Base-by-base conservation (phyloP, 2,888 invertebrate genomes). In the Syrphus vitripennis region DNA sequence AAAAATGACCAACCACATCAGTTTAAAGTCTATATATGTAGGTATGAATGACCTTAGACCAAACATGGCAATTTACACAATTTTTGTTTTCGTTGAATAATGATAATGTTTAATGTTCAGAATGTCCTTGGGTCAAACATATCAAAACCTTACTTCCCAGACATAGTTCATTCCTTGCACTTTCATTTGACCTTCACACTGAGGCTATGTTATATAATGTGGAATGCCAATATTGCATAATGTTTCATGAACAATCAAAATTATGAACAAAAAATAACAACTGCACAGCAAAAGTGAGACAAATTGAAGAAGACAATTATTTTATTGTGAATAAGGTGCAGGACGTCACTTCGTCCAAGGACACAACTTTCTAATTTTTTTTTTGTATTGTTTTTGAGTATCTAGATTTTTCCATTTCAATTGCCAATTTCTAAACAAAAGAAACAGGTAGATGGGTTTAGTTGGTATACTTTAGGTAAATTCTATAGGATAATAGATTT, bases 301-400 rank as follows among this genome's bases (percentile, higher is more conserved):
- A 81, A 86, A 86, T 86, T 74, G 69, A 24, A 67, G 12, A 45
- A 59, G 34, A 21, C 19, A 9, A 14, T 29, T 34, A 61, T 3
- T 53, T 59, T 67, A 48, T 53, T 65, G 10, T 21, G 19, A 31
- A 61, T 19, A 34, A 50, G n/a, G 7, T 59, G 10, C 50, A 61
- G 67, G 70, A 80, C 45, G 37, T 16, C 26, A 42, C 21, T 7
- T 63, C 42, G 1, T 70, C n/a, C 74, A 81, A 86, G 74, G 81
- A 82, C 65, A 82, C 65, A 72, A 82, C 86, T 86, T 86, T 86
- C 86, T 86, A 86, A 37, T 70, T 55, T 69, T 53, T 57, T 31
- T 40, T 31, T 24, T 26, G n/a, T n/a, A n/a, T n/a, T 55, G 10
- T 24, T 12, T 12, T 1, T 19, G 29, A 34, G 16, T 42, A n/a